phyloP scores from a whole-genome alignment of 2,888 invertebrate genomes.

The Incurvaria masculella region DNA sequence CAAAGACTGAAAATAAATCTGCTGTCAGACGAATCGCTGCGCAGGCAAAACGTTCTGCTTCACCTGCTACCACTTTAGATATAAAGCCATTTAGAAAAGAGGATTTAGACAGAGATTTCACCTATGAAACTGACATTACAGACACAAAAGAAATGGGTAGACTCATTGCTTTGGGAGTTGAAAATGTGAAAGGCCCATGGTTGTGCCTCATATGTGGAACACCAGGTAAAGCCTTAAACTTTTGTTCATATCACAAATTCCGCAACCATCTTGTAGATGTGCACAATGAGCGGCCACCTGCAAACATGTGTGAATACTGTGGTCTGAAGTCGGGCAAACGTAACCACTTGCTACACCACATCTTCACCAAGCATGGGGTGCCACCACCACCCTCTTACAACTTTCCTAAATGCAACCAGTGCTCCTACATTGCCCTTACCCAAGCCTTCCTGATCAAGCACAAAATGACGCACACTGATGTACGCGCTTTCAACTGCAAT shows the following conservation, averaged over 20 bases:
- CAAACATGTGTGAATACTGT: slow-evolving; percentile 80
- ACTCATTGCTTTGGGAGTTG: slow-evolving; percentile 58
- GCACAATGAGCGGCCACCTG: slow-evolving; percentile 74
- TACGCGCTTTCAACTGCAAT: slow-evolving; percentile 47
- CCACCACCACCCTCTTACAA: slow-evolving; percentile 65
- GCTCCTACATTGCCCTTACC: slow-evolving; percentile 73
- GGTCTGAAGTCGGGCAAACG: slow-evolving; percentile 73
- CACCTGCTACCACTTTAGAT: slow-evolving; percentile 22
- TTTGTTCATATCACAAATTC: slow-evolving; percentile 75
- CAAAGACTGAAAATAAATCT: slow-evolving; percentile 13
- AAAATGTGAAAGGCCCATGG: slow-evolving; percentile 74
- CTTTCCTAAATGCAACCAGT: slow-evolving; percentile 77
- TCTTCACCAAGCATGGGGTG: slow-evolving; percentile 76
- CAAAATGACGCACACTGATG: slow-evolving; percentile 59
- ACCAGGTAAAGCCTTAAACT: slow-evolving; percentile 64
- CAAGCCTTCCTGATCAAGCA: slow-evolving; percentile 69
- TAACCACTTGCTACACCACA: slow-evolving; percentile 72
- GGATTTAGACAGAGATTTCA: slow-evolving; percentile 22
- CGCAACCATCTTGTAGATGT: slow-evolving; percentile 78
- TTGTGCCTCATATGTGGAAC: slow-evolving; percentile 73
- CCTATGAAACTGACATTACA: slow-evolving; percentile 51
- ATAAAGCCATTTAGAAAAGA: not conserved
- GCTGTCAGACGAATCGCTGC: not conserved
- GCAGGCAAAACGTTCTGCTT: slow-evolving; percentile 7
- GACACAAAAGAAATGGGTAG: slow-evolving; percentile 61